Percentiles rank a stretch among this genome's conserved stretches.
Conservation (phyloP, 2,797 vertebrate genomes). For the Cheirogaleus major region DNA sequence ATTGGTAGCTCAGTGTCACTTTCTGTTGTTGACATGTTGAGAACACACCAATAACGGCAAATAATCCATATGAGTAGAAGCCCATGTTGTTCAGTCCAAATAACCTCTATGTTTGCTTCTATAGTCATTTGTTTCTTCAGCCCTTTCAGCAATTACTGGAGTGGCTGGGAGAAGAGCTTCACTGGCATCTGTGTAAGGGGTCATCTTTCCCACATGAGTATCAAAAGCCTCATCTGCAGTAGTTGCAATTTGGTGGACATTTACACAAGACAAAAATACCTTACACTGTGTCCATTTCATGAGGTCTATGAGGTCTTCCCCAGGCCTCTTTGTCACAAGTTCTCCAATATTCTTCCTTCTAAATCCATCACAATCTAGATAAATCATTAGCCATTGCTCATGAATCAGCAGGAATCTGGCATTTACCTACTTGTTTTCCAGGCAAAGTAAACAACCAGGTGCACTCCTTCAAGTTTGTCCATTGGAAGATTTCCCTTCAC, state of each 20-base stretch:
- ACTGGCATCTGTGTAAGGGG: neutral
- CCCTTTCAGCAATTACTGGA: neutral
- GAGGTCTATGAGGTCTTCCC: neutral
- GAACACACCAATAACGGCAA: neutral
- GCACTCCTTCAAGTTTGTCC: neutral
- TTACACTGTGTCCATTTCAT: neutral
- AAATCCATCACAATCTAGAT: neutral
- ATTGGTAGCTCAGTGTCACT: neutral
- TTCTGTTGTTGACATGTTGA: neutral
- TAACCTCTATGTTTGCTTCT: neutral
- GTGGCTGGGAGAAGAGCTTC: neutral
- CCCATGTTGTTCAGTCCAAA: neutral
- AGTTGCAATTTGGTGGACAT: too few relatives aligned
- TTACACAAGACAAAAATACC: neutral
- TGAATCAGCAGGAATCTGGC: neutral
- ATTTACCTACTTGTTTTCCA: neutral
- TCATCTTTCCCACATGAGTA: neutral
- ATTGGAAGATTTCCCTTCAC: neutral
- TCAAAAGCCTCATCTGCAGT: neutral
- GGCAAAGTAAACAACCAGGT: neutral
- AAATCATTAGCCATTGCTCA: neutral
- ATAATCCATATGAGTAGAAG: neutral
- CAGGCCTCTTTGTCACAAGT: neutral
- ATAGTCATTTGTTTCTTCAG: neutral
- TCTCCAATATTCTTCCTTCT: neutral